Base-by-base conservation (phyloP, 1,140 invertebrate genomes). In the Microplitis demolitor region DNA sequence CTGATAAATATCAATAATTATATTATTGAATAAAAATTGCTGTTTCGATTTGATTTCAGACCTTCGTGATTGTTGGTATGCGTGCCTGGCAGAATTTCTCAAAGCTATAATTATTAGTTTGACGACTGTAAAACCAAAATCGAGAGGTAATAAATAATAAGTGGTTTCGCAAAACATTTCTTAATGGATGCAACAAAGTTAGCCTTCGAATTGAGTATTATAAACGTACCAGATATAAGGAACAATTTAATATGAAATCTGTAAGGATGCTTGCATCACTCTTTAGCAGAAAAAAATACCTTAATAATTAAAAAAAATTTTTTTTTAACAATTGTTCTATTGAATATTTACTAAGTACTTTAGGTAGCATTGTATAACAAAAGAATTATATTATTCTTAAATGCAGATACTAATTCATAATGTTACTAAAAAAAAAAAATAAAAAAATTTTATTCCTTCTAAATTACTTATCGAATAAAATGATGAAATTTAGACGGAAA, bases 171-270 rank as follows among this genome's bases (percentile, higher is more conserved):
- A 35, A 24, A 39, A 63, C 35, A 35, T 63, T 63, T 13, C 14
- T 63, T 63, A 63, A 61, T 61, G 60, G 31, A 33, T 61, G 60
- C 31, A 63, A 63, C 37, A 39, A 63, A 39, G n/a, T 63, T 39
- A 14, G 61, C 61, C 61, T 63, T 34, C 61, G 34, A 45, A 14
- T 5, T 14, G 53, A n/a, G 61, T 11, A 34, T 63, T 13, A 35
- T 63, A 63, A 34, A 39, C 35, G 35, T 11, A 13, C 31, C 13
- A 14, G 61, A 63, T 63, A 63, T 14, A 63, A 3, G 35, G 8
- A 6, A 60, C 5, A 60, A 60, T 24, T 31, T 31, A 11, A 60
- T 6, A 31, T 33, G 24, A 31, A 33, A 34, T 60, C n/a, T 60
- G 24, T 31, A 39, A 39, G n/a, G 60, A 24, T 13, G 31, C 53